These are phyloP conservation scores for Hipposideros larvatus DNA, from an alignment of 2,797 vertebrate genomes.

Conservation along the genomic window DNA sequence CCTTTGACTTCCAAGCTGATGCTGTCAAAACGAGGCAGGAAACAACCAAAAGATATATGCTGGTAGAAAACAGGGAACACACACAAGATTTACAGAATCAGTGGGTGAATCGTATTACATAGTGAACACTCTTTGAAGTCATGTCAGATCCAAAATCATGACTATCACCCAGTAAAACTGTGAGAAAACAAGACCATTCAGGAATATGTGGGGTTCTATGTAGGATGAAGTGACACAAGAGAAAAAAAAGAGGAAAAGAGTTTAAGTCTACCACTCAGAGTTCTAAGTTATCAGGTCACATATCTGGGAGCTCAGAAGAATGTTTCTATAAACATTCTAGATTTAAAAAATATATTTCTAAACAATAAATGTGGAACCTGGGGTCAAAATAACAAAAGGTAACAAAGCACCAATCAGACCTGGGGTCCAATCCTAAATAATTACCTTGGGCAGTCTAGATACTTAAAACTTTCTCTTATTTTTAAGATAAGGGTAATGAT, in stretches of 20 bases:
- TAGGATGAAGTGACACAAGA: background rate
- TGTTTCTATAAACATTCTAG: background rate
- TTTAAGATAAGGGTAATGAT: background rate
- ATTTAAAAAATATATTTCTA: background rate
- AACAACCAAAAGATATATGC: background rate
- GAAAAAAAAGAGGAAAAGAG: background rate
- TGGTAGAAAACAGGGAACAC: background rate
- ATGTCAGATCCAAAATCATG: background rate
- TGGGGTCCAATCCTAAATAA: background rate
- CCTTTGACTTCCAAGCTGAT: conserved; percentile 6
- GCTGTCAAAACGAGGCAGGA: background rate
- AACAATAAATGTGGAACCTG: background rate
- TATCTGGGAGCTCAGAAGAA: background rate
- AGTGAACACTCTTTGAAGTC: background rate
- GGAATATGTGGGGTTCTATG: background rate
- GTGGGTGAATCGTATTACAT: background rate
- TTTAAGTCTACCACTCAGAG: background rate
- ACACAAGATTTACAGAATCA: background rate
- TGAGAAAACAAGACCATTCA: background rate
- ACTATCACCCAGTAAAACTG: background rate
- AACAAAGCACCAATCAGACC: background rate
- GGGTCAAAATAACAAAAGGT: conserved; percentile 34
- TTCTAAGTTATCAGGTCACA: background rate
- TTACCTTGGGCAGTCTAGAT: background rate
- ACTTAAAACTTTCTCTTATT: background rate